A percentile compares a stretch with the other conserved stretches of the same genome.
These are phyloP conservation scores for Lampris megalopsis DNA, from an alignment of 2,113 vertebrate species.

Conservation along the genomic window DNA sequence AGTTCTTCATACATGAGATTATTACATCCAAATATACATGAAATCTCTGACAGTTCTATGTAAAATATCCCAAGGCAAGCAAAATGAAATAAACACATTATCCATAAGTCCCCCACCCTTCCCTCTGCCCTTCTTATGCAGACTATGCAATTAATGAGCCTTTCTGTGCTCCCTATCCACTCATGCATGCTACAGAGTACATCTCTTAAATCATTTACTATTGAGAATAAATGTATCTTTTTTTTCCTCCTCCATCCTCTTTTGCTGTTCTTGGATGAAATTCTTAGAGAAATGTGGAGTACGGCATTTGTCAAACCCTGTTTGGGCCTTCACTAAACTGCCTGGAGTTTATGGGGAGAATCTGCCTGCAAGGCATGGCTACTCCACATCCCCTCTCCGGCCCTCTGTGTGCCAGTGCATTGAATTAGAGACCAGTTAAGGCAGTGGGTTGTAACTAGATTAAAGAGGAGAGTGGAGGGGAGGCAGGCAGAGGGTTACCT, in stretches of 20 bases:
- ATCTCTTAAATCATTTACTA: background rate
- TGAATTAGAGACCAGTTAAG: slow-evolving; percentile 75
- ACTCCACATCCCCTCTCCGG: slow-evolving; percentile 53
- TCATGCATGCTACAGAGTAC: background rate
- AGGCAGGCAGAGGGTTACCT: slow-evolving; percentile 63
- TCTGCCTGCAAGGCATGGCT: slow-evolving; percentile 48
- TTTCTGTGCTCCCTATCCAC: background rate
- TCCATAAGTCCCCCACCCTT: slow-evolving; percentile 14
- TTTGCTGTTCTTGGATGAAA: slow-evolving; percentile 13
- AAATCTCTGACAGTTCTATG: slow-evolving; percentile 25
- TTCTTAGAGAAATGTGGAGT: background rate
- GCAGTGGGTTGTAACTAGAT: slow-evolving; percentile 78
- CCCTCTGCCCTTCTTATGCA: slow-evolving; percentile 12
- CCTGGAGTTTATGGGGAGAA: slow-evolving; percentile 30
- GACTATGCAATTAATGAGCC: slow-evolving; percentile 4
- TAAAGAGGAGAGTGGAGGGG: slow-evolving; percentile 69
- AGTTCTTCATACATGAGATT: slow-evolving; percentile 25
- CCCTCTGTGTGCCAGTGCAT: slow-evolving; percentile 56
- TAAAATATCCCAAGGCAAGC: slow-evolving; percentile 25
- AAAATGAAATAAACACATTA: slow-evolving; percentile 19
- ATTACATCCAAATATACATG: slow-evolving; percentile 19
- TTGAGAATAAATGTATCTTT: background rate
- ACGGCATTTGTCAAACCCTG: background rate
- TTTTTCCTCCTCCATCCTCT: slow-evolving; percentile 1
- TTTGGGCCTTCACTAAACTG: slow-evolving; percentile 22